Base-by-base conservation (phyloP, 2,888 invertebrate species). In the Ophion costatus region DNA sequence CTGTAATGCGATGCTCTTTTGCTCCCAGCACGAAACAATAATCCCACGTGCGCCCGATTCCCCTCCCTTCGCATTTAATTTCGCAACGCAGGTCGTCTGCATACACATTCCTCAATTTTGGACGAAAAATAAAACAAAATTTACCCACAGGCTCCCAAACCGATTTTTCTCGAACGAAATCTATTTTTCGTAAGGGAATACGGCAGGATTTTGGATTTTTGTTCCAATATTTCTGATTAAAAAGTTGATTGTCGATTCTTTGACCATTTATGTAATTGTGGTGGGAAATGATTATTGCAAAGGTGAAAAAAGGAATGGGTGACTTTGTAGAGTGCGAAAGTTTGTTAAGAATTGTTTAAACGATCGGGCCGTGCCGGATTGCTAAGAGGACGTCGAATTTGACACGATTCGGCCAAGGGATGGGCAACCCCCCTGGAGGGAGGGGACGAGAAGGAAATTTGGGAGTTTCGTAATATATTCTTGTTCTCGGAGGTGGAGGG, bases 381-480 rank as follows among this genome's bases (percentile, higher is more conserved):
- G 11, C 45, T 6, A 45, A 10, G 33, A 33, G 33, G 10, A 63
- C 10, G 3, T 24, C 10, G n/a, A 22, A 29, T 11, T 9, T 11
- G 61, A 63, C 61, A 24, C 66, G 33, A 59, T 6, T 14, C 7
- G 7, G 22, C 17, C 10, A 17, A 11, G 17, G 11, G 14, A 57
- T 42, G 57, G 63, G 69, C 20, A 61, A 64, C 61, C 57, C 45
- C 17, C 20, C 67, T 57, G 67, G 45, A 64, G 20, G 76, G 57
- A 11, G 69, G 29, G 56, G 57, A 69, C 42, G 42, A 9, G 42
- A 75, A 67, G 29, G 66, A 66, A 75, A 59, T 61, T 57, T 66
- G 22, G 56, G 22, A 51, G 61, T 73, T 77, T 77, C 73, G 63
- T 77, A 84, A 84, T 84, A 70, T 81, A 84, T 84, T 81, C 81